phyloP scores from a whole-genome alignment of 2,797 vertebrate genomes.

The Cottoperca gobio region DNA sequence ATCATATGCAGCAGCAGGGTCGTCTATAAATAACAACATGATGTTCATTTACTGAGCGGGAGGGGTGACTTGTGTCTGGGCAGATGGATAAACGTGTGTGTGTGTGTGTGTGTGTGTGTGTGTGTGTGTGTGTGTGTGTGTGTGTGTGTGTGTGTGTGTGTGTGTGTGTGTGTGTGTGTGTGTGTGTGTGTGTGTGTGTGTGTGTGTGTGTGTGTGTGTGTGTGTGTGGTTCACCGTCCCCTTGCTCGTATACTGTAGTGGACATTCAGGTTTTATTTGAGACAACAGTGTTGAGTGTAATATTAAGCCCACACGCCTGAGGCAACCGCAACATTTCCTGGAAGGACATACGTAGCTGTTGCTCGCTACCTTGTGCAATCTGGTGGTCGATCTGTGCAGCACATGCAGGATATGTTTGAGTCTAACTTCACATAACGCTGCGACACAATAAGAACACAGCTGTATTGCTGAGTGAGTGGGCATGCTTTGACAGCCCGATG shows the following conservation, averaged over 20 bases:
- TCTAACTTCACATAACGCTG: conserved; percentile 48
- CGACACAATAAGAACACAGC: conserved; percentile 60
- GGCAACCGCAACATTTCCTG: conserved; percentile 36
- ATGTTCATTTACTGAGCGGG: conserved; percentile 69
- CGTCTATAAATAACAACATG: conserved; percentile 80
- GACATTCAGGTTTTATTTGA: conserved; percentile 42
- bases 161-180: neutral
- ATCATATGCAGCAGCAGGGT: conserved; percentile 67
- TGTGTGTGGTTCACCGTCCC: conserved; percentile 20
- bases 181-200: neutral
- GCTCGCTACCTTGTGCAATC: conserved; percentile 31
- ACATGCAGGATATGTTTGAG: conserved; percentile 41
- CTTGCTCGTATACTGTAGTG: conserved; percentile 23
- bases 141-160: conserved; percentile 12
- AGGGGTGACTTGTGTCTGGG: conserved; percentile 60
- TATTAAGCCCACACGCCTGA: conserved; percentile 33
- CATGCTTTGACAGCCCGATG: conserved; percentile 50
- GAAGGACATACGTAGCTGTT: conserved; percentile 32
- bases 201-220: conserved; percentile 13
- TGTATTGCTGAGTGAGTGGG: conserved; percentile 46
- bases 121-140: neutral
- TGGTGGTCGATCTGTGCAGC: conserved; percentile 41
- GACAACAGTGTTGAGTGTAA: conserved; percentile 18
- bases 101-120: neutral
- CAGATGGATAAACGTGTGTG: conserved; percentile 57